Evolutionary conservation across 2,888 invertebrate genomes (phyloP).

Genomic region (Hipparchia sbordonii): DNA sequence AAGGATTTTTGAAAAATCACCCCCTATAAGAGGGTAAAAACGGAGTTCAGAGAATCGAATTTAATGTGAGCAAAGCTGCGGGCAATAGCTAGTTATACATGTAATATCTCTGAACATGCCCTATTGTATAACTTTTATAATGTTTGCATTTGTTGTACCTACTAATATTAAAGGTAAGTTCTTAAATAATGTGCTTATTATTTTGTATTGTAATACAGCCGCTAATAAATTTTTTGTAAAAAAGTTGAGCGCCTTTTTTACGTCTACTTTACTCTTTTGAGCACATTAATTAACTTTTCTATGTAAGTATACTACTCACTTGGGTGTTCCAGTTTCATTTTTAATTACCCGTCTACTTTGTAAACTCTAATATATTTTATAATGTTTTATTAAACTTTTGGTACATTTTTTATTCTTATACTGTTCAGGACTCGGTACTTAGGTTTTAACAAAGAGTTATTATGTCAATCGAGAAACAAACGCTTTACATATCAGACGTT

Average conservation of each 20-base stretch:
- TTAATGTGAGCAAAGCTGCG: too few species aligned
- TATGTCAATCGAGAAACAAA: background rate
- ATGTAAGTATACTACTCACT: conserved; percentile 34
- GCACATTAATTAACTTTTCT: conserved; percentile 38
- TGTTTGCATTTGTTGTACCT: too few species aligned
- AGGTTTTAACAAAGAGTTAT: background rate
- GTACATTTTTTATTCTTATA: background rate
- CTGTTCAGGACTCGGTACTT: background rate
- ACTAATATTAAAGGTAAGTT: too few species aligned
- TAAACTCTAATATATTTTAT: conserved; percentile 27
- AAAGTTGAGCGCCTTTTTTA: conserved; percentile 28
- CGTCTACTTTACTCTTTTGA: conserved; percentile 32
- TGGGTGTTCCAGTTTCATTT: conserved; percentile 36
- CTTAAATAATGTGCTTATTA: background rate
- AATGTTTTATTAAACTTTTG: conserved; percentile 24
- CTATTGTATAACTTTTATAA: too few species aligned
- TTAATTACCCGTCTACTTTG: conserved; percentile 23
- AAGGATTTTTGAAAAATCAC: too few species aligned
- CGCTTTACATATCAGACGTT: background rate
- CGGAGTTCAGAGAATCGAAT: too few species aligned
- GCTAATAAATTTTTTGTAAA: conserved; percentile 14
- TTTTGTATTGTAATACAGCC: background rate
- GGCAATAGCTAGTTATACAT: too few species aligned
- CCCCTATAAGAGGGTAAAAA: too few species aligned
- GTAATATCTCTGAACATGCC: too few species aligned